phyloP scores from a whole-genome alignment of 2,797 vertebrate species.

The Nasua narica region DNA sequence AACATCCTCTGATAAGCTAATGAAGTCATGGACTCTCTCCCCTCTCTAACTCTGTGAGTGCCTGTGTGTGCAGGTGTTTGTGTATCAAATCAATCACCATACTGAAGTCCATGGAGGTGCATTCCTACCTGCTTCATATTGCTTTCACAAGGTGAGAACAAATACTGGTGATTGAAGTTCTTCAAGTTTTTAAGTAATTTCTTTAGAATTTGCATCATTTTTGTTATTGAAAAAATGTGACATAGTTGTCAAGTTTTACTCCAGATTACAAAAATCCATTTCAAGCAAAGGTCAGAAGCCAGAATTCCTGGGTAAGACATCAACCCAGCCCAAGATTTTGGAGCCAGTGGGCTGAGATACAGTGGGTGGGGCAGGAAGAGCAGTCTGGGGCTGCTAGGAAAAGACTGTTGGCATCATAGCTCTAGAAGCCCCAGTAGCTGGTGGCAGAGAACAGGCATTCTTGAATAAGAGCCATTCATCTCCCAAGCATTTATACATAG shows the following conservation, averaged over 20 bases:
- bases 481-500: neutral
- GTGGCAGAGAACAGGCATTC: neutral
- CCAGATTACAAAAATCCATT: neutral
- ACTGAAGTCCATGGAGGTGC: neutral
- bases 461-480: rapidly evolving
- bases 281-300: neutral
- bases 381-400: neutral
- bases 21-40: neutral
- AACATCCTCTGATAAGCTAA: neutral
- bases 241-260: neutral
- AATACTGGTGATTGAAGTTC: neutral
- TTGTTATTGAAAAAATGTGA: neutral
- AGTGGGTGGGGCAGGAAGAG: neutral
- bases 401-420: rapidly evolving
- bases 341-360: neutral
- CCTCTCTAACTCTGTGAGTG: neutral
- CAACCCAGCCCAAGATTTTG: neutral
- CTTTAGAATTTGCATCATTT: neutral
- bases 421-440: neutral
- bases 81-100: neutral
- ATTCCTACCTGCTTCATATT: neutral
- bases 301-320: neutral
- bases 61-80: too few species aligned
- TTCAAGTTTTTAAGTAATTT: neutral
- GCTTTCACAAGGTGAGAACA: neutral